Evolutionary conservation across 92 coral and sea anemone species (phyloP), one percentile per base, ranked within the genome.

Genomic region (Palythoa grandiflora): DNA sequence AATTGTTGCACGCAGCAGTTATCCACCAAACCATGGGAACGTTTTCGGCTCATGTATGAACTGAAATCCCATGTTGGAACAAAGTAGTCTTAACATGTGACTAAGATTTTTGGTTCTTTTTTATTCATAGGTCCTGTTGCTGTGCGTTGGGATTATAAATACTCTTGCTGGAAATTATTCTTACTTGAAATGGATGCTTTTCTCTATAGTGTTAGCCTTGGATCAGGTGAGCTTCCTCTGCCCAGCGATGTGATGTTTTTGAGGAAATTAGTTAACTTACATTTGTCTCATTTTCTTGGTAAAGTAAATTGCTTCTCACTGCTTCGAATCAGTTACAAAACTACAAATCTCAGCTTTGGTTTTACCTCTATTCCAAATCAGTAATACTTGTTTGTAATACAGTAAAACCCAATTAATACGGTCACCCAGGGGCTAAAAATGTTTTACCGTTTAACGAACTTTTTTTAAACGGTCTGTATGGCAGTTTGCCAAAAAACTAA

Each of bases 111-210:
- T 59, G 19, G 10, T 4, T 0, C 50, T 44, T 44, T 44, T 44
- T 44, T 3, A 59, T 73, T 39, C 10, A 38, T 81, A 97, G 99
- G 99, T 44, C 89, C 94, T 55, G 93, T 92, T 53, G 95, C 93
- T 8, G 92, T 97, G 44, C 96, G 93, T 63, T 97, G 99, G 99
- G 88, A 89, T 72, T 93, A 89, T 71, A 87, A 53, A 2, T 97
- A 94, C 84, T 97, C 99, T 19, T 92, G 98, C 78, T 97, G 98
- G 99, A 91, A 94, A 53, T 90, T 97, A 37, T 97, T 97, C 85
- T 87, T 89, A n/a, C 88, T 95, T 87, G 99, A 97, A 84, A 88
- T 97, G n/a, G 98, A 95, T 68, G 48, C 96, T 7, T 95, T 92
- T 60, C 96, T 97, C 36, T 95, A 95, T 50, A 87, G 88, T 36